Evolutionary conservation across 2,888 invertebrate species (phyloP).

Genomic region (Platycnemis pennipes): DNA sequence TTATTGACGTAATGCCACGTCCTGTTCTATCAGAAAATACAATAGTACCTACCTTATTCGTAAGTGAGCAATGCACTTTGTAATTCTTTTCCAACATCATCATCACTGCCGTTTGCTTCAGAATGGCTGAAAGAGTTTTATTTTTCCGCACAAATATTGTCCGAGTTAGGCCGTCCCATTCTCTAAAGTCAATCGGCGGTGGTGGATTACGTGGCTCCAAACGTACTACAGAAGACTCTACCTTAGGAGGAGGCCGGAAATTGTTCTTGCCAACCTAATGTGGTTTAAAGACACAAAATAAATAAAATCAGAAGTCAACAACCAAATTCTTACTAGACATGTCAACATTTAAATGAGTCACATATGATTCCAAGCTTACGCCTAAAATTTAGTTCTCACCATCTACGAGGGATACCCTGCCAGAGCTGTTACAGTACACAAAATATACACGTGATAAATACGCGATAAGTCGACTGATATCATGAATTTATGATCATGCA

Average conservation of each 20-base stretch:
- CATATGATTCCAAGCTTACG: no score
- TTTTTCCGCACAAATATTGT: conserved; percentile 98
- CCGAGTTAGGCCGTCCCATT: conserved; percentile 99
- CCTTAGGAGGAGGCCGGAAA: conserved; percentile 99
- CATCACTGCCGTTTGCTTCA: conserved; percentile 92
- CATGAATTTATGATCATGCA: background rate
- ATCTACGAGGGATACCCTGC: background rate
- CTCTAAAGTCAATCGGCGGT: conserved; percentile 96
- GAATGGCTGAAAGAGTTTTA: conserved; percentile 95
- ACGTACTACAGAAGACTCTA: conserved; percentile 98
- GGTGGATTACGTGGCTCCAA: conserved; percentile 99
- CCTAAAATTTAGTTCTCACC: no score
- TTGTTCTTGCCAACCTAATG: conserved; percentile 96
- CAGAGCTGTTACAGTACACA: background rate
- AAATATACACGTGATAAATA: no score
- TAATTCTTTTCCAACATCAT: conserved; percentile 95
- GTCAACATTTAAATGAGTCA: no score
- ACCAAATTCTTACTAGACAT: no score
- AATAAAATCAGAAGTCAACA: no score
- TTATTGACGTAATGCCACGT: no score
- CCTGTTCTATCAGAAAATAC: background rate
- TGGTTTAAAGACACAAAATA: no score
- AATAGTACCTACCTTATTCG: conserved; percentile 86
- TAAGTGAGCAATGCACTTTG: conserved; percentile 91
- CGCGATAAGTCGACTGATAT: background rate